Evolutionary conservation across 1,140 invertebrate genomes (phyloP), one percentile per base, ranked within the genome.

Genomic region (Branchinecta lindahli): DNA sequence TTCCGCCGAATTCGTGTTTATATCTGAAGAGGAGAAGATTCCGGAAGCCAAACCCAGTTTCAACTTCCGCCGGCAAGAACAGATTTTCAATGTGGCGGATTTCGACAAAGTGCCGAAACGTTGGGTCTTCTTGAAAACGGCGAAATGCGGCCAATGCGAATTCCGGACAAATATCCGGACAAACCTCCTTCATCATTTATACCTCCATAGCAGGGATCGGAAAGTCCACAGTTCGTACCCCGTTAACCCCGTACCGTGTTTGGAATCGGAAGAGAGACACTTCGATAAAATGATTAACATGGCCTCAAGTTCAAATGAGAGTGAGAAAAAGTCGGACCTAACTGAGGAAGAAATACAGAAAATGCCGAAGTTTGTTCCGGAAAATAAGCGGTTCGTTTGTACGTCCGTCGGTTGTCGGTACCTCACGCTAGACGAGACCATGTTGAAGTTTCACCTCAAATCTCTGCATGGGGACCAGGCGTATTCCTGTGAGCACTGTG

Each of bases 201-300:
- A 84, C 70, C 75, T 86, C 67, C 88, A 91, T 75, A 73, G 70
- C 45, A 12, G 12, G 72, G 71, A 61, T 44, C 71, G 72, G n/a
- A 66, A 12, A n/a, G 70, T 70, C 33, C 71, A 73, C 44, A 61
- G 12, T 12, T 12, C 12, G 52, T 15, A 20, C 52, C 75, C 77
- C n/a, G 84, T 89, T 0, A 91, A 91, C 80, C 88, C 88, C 0
- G 88, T 91, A 0, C 88, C 88, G 0, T 88, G 87, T 77, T 78
- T 90, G 20, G 85, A 88, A 67, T 85, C 85, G 46, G 87, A 86
- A 70, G 88, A 90, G 74, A 84, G 83, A 72, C 88, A 89, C 83
- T 91, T 91, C 76, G 88, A 91, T 75, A 89, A 88, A 77, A 91
- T 91, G 89, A 82, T 85, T 0, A 91, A 91, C 77, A 79, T 90